Base-by-base conservation (phyloP, 2,113 vertebrate species). In the Notarius lentiginosus region DNA sequence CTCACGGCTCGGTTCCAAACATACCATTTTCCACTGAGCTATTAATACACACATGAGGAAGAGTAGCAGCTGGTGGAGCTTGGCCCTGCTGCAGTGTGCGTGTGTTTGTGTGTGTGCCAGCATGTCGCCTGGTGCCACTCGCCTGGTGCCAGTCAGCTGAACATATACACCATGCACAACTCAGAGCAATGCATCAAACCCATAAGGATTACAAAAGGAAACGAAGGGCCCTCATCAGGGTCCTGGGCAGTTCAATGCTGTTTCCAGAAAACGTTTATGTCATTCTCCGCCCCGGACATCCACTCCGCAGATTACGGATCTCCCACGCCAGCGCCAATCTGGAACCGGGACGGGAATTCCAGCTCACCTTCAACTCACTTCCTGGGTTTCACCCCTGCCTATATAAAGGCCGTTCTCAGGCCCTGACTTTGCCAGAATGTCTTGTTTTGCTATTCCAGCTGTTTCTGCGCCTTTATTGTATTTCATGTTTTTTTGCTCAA, bases 11-110 rank as follows among this genome's bases (percentile, higher is more conserved):
- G 24, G 60, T 20, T 84, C 83, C 79, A 83, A 56, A 53, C 75
- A 30, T 51, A 27, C 63, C 77, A 72, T 81, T 87, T 30, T 84
- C 51, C n/a, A 56, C 55, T 24, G 9, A 34, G 66, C 72, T 89
- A 90, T 89, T 89, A 87, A 90, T 87, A 89, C n/a, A 72, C 55
- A n/a, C 51, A 51, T 20, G n/a, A 22, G 55, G 60, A 83, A 70
- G 63, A 84, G 55, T 15, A 79, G 81, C 88, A 89, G 83, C 83
- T 89, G 88, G 88, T 27, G 30, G 49, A 41, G 22, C 34, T 73
- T 6, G 5, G 22, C 47, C 18, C 7, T 24, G 79, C 17, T 27
- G 41, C 68, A 34, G 7, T 17, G 14, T 10, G n/a, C n/a, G 49
- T 76, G 47, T n/a, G 73, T 53, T 5, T 76, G 47, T 72, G 34